Base-by-base conservation (phyloP, 2,888 invertebrate species). In the Pseudolycoriella hygida region DNA sequence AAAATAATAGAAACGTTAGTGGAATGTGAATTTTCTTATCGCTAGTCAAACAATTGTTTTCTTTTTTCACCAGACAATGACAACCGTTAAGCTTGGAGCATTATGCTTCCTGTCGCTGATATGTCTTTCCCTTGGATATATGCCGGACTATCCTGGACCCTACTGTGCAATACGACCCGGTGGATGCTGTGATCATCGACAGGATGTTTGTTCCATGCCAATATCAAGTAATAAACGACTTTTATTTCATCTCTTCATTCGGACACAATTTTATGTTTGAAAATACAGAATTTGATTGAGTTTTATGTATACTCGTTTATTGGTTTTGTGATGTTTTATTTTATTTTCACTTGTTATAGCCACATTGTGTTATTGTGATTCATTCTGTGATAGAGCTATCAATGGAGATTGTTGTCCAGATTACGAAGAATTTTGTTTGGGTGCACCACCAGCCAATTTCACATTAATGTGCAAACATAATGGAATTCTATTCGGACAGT, bases 361-460 rank as follows among this genome's bases (percentile, higher is more conserved):
- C 49, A 88, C 90, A 0, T 62, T 83, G 12, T 96, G 96, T 64
- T 96, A 96, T 64, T 96, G 96, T 63, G 96, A 96, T 62, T 73
- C 83, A 52, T 94, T 93, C 66, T 94, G 94, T 67, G 80, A 86
- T 59, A 67, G 82, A 30, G 73, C 73, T 1, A 61, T 67, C 10
- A 71, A 72, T 32, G 77, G 79, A 53, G 94, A 94, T 61, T 96
- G 94, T 60, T 96, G 94, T 57, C 94, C 94, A 0, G 96, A 96
- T 64, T 96, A 80, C 61, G 75, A 73, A 60, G 68, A 73, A 1
- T 74, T 76, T 49, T 96, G 94, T 57, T 67, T 67, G 51, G 75
- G 76, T 8, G 55, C 52, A 0, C 51, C 52, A 3, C 58, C 60
- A 11, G 40, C 40, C 11, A 46, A 42, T 10, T 38, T 38, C 12